Conservation (phyloP, 2,113 vertebrate genomes). For the Dryoscopus gambensis region DNA sequence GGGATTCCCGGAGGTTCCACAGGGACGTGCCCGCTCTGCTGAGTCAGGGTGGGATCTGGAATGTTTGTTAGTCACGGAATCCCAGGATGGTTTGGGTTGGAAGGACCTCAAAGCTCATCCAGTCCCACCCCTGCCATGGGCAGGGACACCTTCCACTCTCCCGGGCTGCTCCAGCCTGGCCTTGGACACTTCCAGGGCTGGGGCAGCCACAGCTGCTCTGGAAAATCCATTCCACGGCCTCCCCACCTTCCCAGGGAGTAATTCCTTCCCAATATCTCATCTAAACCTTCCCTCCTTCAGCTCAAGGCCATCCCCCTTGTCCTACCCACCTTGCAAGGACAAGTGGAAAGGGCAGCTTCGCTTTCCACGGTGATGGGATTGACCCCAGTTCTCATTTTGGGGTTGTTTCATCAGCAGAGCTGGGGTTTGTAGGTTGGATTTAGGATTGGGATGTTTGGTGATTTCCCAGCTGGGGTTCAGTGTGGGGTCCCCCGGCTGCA, state of each 20-base stretch:
- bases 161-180: background rate
- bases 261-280: background rate
- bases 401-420: background rate
- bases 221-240: background rate
- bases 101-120: background rate
- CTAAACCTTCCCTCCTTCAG: background rate
- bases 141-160: background rate
- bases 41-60: background rate
- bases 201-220: background rate
- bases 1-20: background rate
- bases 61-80: background rate
- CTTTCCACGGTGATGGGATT: background rate
- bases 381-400: background rate
- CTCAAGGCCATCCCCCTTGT: background rate
- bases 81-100: background rate
- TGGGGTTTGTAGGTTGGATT: background rate
- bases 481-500: background rate
- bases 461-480: background rate
- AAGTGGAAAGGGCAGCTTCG: background rate
- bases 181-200: background rate
- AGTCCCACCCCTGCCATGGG: background rate
- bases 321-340: background rate
- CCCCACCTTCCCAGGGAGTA: background rate
- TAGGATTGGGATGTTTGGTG: background rate
- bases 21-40: background rate